Base-by-base conservation (phyloP, 23 tunicate genomes). In the Ascidia mentula region DNA sequence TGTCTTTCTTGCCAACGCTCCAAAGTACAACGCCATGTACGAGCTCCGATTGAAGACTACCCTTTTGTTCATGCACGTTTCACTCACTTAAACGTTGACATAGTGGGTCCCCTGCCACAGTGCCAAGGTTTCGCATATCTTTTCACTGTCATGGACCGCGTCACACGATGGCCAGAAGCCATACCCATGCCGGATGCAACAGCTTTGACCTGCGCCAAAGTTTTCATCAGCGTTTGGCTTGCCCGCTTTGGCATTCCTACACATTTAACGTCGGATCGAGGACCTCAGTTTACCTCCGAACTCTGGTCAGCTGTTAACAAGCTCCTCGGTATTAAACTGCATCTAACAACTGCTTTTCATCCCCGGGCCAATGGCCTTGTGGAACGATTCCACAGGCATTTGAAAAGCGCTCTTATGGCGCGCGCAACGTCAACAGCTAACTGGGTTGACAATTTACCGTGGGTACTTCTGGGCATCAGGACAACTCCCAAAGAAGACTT, bases 101-200 rank as follows among this genome's bases (percentile, higher is more conserved):
- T 71, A 36, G 74, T 71, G 2, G 74, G 74, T 3, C 74, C 74
- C 32, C 34, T 71, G 74, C 74, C 74, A 2, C 38, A 34, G 13
- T 71, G 32, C 6, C 39, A 71, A 71, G 74, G 74, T 3, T 34
- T 28, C 18, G 30, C 39, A 3, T 71, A 71, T 71, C 39, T 71
- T 34, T 71, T 71, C 32, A 71, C 34, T 17, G 32, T 18, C 30
- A 36, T 71, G 1, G 74, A 71, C 72, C 38, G 74, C 18, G 35
- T 4, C 18, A 3, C 74, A 7, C 24, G 74, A 9, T 71, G 74
- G 74, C 74, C 74, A 9, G 74, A 71, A 71, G 74, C 74, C 38
- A 71, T 71, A 71, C 74, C 74, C n/a, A 71, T 71, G 38, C 18
- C 30, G 74, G 35, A 71, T 18, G 4, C 34, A 71, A 71, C 74